phyloP scores from a whole-genome alignment of 2,888 invertebrate genomes.

The Ceratothoa steindachneri region DNA sequence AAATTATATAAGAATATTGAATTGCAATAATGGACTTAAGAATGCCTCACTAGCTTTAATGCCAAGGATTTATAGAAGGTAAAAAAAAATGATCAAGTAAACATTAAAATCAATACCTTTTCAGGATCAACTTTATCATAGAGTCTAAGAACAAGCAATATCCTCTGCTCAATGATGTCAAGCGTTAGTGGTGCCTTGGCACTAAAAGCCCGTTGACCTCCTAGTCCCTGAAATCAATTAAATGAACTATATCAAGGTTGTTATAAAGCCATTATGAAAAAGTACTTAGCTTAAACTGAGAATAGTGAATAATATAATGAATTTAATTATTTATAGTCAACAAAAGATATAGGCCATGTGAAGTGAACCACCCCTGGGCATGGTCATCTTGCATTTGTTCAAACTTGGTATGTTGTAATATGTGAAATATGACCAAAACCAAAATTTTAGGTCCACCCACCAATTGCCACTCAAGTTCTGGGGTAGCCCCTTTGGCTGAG shows the following conservation, averaged over 20 bases:
- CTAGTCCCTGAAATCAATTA: constrained; percentile 26
- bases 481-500: too few relatives aligned
- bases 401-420: too few relatives aligned
- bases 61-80: too few relatives aligned
- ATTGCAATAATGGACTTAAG: background rate
- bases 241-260: too few relatives aligned
- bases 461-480: too few relatives aligned
- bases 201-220: constrained; percentile 45
- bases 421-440: too few relatives aligned
- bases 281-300: too few relatives aligned
- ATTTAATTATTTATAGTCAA: background rate
- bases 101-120: constrained; percentile 73
- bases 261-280: too few relatives aligned
- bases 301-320: too few relatives aligned
- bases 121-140: constrained; percentile 94
- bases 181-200: constrained; percentile 70
- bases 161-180: constrained; percentile 79
- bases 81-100: too few relatives aligned
- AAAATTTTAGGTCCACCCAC: too few relatives aligned
- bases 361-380: background rate
- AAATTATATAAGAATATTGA: background rate
- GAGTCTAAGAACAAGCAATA: constrained; percentile 88
- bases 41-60: background rate
- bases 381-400: too few relatives aligned
- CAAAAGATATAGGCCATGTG: background rate